phyloP scores from a whole-genome alignment of 2,888 invertebrate genomes.

The Pristionchus fissidentatus region DNA sequence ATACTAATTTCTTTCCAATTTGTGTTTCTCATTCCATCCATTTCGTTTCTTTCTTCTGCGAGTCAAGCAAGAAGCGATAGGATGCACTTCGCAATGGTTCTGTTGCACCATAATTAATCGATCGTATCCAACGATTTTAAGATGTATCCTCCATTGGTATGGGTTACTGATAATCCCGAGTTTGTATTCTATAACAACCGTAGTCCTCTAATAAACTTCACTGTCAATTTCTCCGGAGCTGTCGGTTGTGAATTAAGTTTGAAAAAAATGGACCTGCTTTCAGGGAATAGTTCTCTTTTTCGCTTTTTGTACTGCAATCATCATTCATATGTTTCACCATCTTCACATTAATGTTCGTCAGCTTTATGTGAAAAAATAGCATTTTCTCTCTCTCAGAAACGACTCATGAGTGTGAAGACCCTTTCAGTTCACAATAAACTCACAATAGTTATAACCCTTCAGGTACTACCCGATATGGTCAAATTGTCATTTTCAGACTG shows the following conservation, averaged over 20 bases:
- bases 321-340: background rate
- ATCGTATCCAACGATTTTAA: no score
- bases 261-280: background rate
- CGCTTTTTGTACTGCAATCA: background rate
- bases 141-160: background rate
- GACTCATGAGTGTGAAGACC: background rate
- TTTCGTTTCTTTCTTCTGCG: background rate
- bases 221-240: background rate
- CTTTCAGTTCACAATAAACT: background rate
- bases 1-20: background rate
- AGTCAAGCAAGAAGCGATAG: background rate
- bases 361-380: no score
- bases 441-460: background rate
- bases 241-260: background rate
- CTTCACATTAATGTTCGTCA: background rate
- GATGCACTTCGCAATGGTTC: background rate
- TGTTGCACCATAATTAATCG: no score
- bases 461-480: no score
- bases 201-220: background rate
- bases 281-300: background rate
- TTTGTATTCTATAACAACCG: background rate
- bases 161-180: constrained; percentile 1
- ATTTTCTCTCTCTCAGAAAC: background rate
- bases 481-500: no score
- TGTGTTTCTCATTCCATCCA: background rate